Conservation (phyloP, 2,888 invertebrate genomes). For the Galerucella nymphaeae region DNA sequence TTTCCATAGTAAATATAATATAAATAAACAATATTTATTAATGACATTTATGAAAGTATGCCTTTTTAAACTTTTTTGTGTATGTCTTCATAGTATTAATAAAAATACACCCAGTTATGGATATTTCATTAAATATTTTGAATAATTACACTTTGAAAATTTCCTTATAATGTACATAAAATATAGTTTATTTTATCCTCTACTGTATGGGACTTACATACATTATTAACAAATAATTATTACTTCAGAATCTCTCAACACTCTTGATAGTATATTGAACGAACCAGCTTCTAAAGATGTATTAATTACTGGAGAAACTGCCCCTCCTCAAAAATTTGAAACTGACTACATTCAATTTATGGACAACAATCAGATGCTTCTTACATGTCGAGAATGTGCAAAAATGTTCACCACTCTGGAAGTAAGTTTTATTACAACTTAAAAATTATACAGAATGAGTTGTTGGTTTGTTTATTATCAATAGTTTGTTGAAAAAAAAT, state of each 20-base stretch:
- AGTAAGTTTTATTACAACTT: conserved; percentile 43
- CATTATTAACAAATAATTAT: not conserved
- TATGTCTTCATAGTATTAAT: not conserved
- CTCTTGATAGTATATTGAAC: conserved; percentile 48
- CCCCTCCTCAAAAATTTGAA: conserved; percentile 40
- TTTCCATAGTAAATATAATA: too few species aligned
- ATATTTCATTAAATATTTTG: not conserved
- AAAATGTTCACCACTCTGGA: conserved; percentile 63
- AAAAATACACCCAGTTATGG: not conserved
- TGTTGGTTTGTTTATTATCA: not conserved
- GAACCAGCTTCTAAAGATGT: conserved; percentile 34
- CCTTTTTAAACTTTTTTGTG: not conserved
- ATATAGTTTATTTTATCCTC: too few species aligned
- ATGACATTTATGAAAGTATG: too few species aligned
- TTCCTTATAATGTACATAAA: too few species aligned
- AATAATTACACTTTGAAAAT: not conserved
- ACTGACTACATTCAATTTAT: conserved; percentile 61
- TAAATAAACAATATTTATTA: too few species aligned
- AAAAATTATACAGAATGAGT: not conserved
- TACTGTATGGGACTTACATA: too few species aligned
- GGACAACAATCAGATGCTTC: conserved; percentile 60
- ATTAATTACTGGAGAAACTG: conserved; percentile 16
- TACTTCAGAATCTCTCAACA: conserved; percentile 50
- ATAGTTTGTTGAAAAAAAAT: too few species aligned
- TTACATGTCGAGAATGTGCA: conserved; percentile 60